phyloP scores from a whole-genome alignment of 2,888 invertebrate species.

The Flabesymbios commensalis region DNA sequence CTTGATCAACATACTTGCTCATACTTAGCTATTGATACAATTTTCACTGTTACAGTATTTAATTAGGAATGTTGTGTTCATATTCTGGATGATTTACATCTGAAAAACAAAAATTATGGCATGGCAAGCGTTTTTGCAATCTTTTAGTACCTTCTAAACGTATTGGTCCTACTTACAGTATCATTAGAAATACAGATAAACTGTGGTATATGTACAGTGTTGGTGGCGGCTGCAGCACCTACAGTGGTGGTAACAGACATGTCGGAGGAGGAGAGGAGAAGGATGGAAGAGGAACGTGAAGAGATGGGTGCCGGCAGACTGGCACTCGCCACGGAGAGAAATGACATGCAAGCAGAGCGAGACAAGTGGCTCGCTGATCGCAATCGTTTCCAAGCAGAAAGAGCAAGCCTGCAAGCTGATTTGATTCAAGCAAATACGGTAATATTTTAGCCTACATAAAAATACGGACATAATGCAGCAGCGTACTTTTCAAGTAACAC shows the following conservation, averaged over 20 bases:
- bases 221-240: neutral
- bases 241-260: slow-evolving; percentile 22
- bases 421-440: too few species aligned
- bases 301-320: slow-evolving; percentile 22
- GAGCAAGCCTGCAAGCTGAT: too few species aligned
- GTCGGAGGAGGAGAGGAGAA: slow-evolving; percentile 18
- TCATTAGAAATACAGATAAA: neutral
- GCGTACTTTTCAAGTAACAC: too few species aligned
- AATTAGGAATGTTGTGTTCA: too few species aligned
- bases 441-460: too few species aligned
- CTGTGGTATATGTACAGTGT: neutral
- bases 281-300: slow-evolving; percentile 24
- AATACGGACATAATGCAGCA: too few species aligned
- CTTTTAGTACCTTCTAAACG: neutral
- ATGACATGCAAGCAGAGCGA: slow-evolving; percentile 20
- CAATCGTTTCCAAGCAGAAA: slow-evolving; percentile 20
- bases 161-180: neutral
- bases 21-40: too few species aligned
- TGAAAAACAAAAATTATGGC: too few species aligned
- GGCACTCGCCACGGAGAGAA: slow-evolving; percentile 20
- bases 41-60: too few species aligned
- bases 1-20: too few species aligned
- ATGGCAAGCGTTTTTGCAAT: neutral
- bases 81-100: too few species aligned
- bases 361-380: slow-evolving; percentile 16